A percentile compares a stretch with the other conserved stretches of the same genome.
phyloP scores from a whole-genome alignment of 2,113 vertebrate species.

The Butorides virescens region DNA sequence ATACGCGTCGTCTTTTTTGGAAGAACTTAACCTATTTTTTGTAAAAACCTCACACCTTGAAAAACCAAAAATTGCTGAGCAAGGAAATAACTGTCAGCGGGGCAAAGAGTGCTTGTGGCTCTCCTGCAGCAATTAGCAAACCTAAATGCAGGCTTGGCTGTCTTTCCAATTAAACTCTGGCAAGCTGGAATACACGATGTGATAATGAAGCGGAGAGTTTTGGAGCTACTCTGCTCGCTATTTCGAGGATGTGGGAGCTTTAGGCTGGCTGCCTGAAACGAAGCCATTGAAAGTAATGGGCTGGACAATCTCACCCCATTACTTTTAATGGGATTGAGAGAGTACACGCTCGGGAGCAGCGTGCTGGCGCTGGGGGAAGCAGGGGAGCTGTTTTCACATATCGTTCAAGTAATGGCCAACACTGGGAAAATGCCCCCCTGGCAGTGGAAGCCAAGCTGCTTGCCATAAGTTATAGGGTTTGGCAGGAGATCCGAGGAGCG shows the following conservation, averaged over 20 bases:
- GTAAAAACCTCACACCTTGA: slow-evolving; percentile 2
- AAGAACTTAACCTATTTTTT: not conserved
- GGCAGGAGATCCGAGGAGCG: not conserved
- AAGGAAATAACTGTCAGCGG: not conserved
- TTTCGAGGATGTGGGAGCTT: slow-evolving; percentile 19
- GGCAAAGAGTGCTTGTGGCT: not conserved
- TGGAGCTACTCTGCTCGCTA: not conserved
- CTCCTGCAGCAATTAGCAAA: slow-evolving; percentile 49
- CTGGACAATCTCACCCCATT: slow-evolving; percentile 62
- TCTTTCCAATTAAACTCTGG: slow-evolving; percentile 37
- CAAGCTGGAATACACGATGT: not conserved
- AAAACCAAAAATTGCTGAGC: slow-evolving; percentile 6
- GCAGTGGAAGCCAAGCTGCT: not conserved
- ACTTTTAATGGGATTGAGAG: slow-evolving; percentile 46
- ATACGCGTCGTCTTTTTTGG: not conserved
- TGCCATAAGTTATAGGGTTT: not conserved
- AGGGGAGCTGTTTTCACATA: not conserved
- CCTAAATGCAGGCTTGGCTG: not conserved
- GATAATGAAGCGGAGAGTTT: slow-evolving; percentile 26
- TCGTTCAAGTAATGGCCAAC: not conserved
- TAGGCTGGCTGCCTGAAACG: slow-evolving; percentile 21
- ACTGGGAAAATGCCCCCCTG: not conserved
- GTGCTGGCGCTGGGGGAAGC: not conserved
- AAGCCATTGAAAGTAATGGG: slow-evolving; percentile 59
- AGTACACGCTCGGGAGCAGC: not conserved